Evolutionary conservation across 1,140 invertebrate genomes (phyloP), one percentile per base, ranked within the genome.

Genomic region (Procambarus clarkii): DNA sequence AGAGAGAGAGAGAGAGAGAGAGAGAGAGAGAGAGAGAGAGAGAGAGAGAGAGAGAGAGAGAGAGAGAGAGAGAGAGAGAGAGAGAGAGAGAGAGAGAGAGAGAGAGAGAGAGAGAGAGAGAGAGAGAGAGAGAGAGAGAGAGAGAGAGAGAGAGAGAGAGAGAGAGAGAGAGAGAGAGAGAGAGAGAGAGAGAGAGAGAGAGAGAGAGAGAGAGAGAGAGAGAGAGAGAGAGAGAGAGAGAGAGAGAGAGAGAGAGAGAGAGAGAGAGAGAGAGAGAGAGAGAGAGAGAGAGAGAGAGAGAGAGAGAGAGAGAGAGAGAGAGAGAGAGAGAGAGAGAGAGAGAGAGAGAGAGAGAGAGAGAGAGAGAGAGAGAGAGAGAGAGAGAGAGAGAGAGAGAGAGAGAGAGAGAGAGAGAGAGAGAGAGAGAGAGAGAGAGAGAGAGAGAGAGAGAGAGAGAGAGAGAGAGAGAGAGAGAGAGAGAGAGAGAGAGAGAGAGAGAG

Each of bases 131-230:
- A 69, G 21, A 9, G 9, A 69, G 11, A 9, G 21, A 69, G 11
- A 69, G 21, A 21, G 21, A 21, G 21, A 69, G 64, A 69, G 9
- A 21, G 64, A 69, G 21, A 21, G 21, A 9, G 64, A 21, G 21
- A 69, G 64, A 69, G 21, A 21, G 21, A 21, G 64, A 69, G 21
- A 69, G 64, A 69, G 21, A 69, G 21, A 9, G 21, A 9, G 9
- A 69, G 64, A 21, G 21, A 69, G 21, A 21, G 64, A 69, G 21
- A 69, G 64, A 24, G 77, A 44, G 77, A 44, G 34, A 44, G 77
- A 78, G 77, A 78, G 34, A 44, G 34, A 78, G 77, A 44, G 34
- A 78, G 77, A 78, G 77, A 78, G 77, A 78, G 77, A 78, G 34
- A 44, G 77, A 44, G 77, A 78, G 34, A 18, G 77, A 78, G 34